These are phyloP conservation scores for Acrobasis repandana DNA, from an alignment of 2,888 invertebrate genomes.

Conservation along the genomic window DNA sequence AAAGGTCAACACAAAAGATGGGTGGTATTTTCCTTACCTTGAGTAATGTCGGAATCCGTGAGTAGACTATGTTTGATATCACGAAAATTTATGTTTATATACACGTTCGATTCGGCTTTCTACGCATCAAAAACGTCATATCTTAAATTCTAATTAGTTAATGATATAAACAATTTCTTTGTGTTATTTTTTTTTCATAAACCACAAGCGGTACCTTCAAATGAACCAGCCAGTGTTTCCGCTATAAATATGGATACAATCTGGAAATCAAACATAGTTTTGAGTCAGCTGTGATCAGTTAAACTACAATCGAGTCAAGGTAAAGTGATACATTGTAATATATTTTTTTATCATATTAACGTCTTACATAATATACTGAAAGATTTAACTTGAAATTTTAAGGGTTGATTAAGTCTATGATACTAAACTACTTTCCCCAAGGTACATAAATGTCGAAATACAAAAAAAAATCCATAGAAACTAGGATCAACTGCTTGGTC, in stretches of 20 bases:
- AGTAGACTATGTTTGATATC: constrained; percentile 6
- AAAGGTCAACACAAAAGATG: not conserved
- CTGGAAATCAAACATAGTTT: not conserved
- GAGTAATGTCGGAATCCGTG: not conserved
- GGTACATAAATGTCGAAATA: too few relatives aligned
- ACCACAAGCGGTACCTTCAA: not conserved
- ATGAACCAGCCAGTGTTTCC: not conserved
- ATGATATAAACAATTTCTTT: not conserved
- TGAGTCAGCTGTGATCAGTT: not conserved
- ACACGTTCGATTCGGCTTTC: not conserved
- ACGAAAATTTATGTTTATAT: not conserved
- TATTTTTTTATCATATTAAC: not conserved
- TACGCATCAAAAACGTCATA: not conserved
- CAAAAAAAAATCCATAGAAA: too few relatives aligned
- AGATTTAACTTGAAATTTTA: too few relatives aligned
- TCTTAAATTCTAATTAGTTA: not conserved
- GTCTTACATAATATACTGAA: too few relatives aligned
- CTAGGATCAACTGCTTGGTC: too few relatives aligned
- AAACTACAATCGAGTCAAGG: constrained; percentile 4
- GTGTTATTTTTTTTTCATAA: not conserved
- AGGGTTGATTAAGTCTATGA: too few relatives aligned
- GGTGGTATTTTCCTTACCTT: not conserved
- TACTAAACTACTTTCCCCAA: too few relatives aligned
- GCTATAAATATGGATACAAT: constrained; percentile 2
- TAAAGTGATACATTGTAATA: not conserved